Conservation (phyloP, 2,113 vertebrate species). For the Hypomesus transpacificus region DNA sequence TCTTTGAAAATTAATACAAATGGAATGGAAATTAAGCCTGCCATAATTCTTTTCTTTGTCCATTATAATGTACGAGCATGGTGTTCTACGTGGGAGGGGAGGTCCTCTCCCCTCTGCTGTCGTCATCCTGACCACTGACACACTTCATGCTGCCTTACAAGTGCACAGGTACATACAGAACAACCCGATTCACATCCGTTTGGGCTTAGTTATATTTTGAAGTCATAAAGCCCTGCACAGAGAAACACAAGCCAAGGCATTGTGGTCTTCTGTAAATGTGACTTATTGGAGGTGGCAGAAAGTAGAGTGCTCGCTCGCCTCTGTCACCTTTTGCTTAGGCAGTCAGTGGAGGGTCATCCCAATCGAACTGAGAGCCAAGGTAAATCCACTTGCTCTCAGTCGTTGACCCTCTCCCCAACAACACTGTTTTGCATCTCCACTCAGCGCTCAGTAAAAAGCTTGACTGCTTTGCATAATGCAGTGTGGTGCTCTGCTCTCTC, state of each 20-base stretch:
- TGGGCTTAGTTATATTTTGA: too few species aligned
- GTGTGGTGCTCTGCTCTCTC: constrained; percentile 43
- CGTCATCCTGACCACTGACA: neutral
- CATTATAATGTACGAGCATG: neutral
- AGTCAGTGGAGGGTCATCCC: neutral
- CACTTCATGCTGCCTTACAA: too few species aligned
- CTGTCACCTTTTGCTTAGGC: neutral
- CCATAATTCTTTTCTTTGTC: constrained; percentile 2
- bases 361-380: constrained; percentile 12
- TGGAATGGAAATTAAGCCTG: constrained; percentile 8
- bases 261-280: too few species aligned
- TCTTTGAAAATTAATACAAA: constrained; percentile 1
- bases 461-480: constrained; percentile 54
- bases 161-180: too few species aligned
- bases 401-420: neutral
- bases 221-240: too few species aligned
- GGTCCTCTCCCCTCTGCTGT: neutral
- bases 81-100: neutral
- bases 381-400: constrained; percentile 17
- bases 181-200: too few species aligned
- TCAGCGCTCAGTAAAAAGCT: constrained; percentile 50
- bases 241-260: too few species aligned
- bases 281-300: neutral
- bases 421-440: constrained; percentile 30
- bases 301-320: neutral